Evolutionary conservation across 1,140 invertebrate genomes (phyloP).

Genomic region (Lanistes nyassanus): DNA sequence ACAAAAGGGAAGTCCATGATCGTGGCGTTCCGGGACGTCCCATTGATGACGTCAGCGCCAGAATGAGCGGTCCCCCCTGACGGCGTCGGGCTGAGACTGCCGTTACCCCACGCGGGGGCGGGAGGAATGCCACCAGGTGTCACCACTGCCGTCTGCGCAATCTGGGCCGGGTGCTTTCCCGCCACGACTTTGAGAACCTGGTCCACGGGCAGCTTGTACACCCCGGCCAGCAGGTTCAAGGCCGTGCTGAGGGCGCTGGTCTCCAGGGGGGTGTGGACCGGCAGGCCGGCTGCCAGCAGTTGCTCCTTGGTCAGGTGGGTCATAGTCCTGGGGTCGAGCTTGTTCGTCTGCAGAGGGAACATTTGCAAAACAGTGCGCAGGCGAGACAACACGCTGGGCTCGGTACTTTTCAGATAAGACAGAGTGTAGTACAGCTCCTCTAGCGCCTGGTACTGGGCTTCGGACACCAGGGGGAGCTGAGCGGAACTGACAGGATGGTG

Average conservation of each 20-base stretch:
- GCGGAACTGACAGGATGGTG: background rate
- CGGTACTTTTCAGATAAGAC: background rate
- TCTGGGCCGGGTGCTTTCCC: background rate
- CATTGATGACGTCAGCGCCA: background rate
- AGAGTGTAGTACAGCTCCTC: slow-evolving; percentile 10
- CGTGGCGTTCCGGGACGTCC: background rate
- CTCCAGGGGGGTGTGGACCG: background rate
- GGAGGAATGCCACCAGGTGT: too few species aligned
- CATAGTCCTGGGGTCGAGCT: background rate
- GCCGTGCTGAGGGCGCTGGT: background rate
- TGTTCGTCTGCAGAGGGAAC: background rate
- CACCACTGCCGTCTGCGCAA: background rate
- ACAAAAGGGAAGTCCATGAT: background rate
- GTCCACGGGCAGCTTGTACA: slow-evolving; percentile 1
- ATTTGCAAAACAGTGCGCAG: slow-evolving; percentile 7
- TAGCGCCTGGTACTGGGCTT: background rate
- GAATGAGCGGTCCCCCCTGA: background rate
- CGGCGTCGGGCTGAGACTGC: background rate
- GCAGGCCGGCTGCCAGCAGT: background rate
- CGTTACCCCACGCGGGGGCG: background rate
- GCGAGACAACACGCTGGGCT: background rate
- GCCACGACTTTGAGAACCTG: slow-evolving; percentile 10
- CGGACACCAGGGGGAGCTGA: background rate
- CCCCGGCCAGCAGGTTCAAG: slow-evolving; percentile 7
- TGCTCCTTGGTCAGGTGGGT: slow-evolving; percentile 8